Evolutionary conservation across 2,113 vertebrate genomes (phyloP), one percentile per base, ranked within the genome.

Genomic region (Tragulus kanchil): DNA sequence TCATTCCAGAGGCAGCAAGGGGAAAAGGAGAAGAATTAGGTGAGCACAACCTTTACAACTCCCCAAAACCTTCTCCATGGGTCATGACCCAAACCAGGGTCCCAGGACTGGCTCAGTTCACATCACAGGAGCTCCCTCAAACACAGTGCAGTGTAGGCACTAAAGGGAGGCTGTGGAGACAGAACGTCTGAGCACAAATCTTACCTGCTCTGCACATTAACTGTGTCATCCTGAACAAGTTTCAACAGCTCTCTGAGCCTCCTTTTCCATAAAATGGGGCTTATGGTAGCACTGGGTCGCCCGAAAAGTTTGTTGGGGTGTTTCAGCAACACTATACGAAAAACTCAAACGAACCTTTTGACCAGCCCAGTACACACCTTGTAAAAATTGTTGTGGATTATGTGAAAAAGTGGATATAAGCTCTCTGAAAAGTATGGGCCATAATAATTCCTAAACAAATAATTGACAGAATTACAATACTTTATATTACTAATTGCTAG

Each of bases 381-480:
- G 79, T 81, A 87, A 48, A 95, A 95, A 77, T 81, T 54, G 8
- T 23, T 52, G 2, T 82, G 14, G 31, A 58, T 50, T 77, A 26
- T 56, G 61, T 36, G 8, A 94, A 69, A 95, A 73, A 89, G 89
- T 42, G 13, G 11, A 56, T 65, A 82, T 42, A 89, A 95, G 89
- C 48, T 52, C 26, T 84, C 78, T 16, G 61, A 42, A 97, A 90
- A 84, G 86, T 82, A 23, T 56, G 64, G 12, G 11, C 67, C 73
- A 61, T 50, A 73, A n/a, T 11, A 75, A 78, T 25, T 59, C 23
- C 54, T 85, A 62, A 54, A n/a, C 83, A 93, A 87, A 84, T 54
- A 64, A 75, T 65, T n/a, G 54, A 69, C 71, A 85, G 45, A 25
- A 92, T 71, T 81, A 48, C 12, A 28, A 36, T 89, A 64, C 69